Evolutionary conservation across 1,140 invertebrate genomes (phyloP).

Genomic region (Holotrichia oblita): DNA sequence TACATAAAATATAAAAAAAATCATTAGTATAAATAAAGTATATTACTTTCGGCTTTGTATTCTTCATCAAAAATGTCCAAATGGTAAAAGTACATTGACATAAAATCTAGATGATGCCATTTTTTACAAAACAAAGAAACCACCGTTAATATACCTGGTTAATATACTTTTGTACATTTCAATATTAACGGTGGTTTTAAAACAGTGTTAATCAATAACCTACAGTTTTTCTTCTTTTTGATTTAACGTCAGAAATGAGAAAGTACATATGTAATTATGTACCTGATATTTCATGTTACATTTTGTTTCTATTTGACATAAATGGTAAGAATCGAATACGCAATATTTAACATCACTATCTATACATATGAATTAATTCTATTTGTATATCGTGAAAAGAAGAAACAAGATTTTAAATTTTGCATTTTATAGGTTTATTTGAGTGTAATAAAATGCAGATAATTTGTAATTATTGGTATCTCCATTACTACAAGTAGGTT

Average conservation of each 20-base stretch:
- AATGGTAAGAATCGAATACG: slow-evolving; percentile 1
- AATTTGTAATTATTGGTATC: slow-evolving; percentile 19
- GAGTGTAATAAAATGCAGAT: slow-evolving; percentile 3
- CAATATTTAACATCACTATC: slow-evolving; percentile 38
- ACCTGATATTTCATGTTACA: slow-evolving; percentile 46
- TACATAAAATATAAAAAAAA: slow-evolving; percentile 42
- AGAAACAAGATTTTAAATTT: background rate
- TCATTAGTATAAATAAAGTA: slow-evolving; percentile 32
- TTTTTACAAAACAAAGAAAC: slow-evolving; percentile 9
- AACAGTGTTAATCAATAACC: slow-evolving; percentile 40
- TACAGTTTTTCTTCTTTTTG: slow-evolving; percentile 42
- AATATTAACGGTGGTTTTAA: slow-evolving; percentile 38
- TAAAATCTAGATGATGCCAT: slow-evolving; percentile 23
- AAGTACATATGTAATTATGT: slow-evolving; percentile 54
- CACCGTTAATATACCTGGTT: slow-evolving; percentile 19
- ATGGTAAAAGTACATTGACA: slow-evolving; percentile 42
- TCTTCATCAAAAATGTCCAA: slow-evolving; percentile 36
- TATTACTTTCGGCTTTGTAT: slow-evolving; percentile 29
- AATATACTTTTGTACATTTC: slow-evolving; percentile 38
- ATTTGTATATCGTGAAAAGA: background rate
- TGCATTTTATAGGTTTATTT: background rate
- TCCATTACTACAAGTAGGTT: slow-evolving; percentile 11
- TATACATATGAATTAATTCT: slow-evolving; percentile 7
- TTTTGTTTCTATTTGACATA: slow-evolving; percentile 15
- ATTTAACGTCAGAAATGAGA: slow-evolving; percentile 38